These are phyloP conservation scores for Nesoenas mayeri DNA, from an alignment of 2,113 vertebrate species.

Conservation along the genomic window DNA sequence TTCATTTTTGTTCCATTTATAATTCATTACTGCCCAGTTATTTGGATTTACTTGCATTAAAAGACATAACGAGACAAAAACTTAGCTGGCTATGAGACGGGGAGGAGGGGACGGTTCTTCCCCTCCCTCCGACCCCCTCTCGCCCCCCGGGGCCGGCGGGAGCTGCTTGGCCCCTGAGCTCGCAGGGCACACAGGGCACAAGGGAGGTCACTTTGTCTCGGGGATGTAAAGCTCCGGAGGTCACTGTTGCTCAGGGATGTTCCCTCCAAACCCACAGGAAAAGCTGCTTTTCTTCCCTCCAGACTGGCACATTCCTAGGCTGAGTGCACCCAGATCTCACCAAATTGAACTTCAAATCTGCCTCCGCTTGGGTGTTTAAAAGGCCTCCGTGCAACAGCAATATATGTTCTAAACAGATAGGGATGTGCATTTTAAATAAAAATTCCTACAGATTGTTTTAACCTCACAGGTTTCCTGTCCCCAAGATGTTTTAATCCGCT, in stretches of 20 bases:
- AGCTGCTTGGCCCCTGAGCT: not conserved
- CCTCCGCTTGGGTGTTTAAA: not conserved
- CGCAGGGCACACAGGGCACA: not conserved
- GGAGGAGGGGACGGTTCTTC: not conserved
- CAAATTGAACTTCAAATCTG: not conserved
- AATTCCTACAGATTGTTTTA: not conserved
- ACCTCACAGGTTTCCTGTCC: not conserved
- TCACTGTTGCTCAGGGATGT: not conserved
- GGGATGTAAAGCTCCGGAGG: not conserved
- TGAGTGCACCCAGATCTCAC: not conserved
- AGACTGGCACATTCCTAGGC: not conserved
- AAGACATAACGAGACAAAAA: conserved; percentile 64
- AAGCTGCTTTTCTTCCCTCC: not conserved
- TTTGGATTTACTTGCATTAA: conserved; percentile 66
- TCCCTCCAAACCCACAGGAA: not conserved
- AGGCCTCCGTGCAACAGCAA: not conserved
- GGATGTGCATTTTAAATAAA: not conserved
- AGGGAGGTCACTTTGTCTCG: not conserved
- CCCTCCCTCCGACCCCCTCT: not conserved
- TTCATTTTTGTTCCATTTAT: conserved; percentile 70
- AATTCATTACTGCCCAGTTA: conserved; percentile 70
- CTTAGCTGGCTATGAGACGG: conserved; percentile 1
- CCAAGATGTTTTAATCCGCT: not conserved
- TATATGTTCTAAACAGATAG: not conserved
- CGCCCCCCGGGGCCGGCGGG: not conserved